Conservation (phyloP, 2,888 invertebrate genomes). For the Microctonus brassicae region DNA sequence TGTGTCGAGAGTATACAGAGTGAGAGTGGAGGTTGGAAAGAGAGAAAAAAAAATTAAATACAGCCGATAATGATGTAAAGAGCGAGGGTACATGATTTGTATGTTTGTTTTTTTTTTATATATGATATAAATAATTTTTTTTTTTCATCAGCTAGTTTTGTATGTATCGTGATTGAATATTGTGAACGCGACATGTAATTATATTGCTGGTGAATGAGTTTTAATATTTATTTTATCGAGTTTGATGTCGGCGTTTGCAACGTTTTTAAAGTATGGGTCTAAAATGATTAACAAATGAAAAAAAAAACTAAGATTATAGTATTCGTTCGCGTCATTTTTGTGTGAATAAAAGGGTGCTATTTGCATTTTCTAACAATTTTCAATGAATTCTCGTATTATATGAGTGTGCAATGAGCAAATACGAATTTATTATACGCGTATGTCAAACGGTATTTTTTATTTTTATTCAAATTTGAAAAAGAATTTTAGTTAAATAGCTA, state of each 20-base stretch:
- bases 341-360: not conserved
- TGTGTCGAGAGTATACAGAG: conserved; percentile 14
- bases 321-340: conserved; percentile 2
- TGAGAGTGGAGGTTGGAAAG: not conserved
- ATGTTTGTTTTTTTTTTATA: conserved; percentile 23
- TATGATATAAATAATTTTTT: not conserved
- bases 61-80: conserved; percentile 38
- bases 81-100: conserved; percentile 34
- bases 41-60: not conserved
- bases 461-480: not conserved
- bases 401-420: not conserved
- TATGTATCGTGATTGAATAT: conserved; percentile 21
- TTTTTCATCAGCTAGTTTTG: not conserved
- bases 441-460: not conserved
- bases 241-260: not conserved
- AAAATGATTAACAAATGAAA: no score
- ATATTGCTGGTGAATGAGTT: conserved; percentile 19
- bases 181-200: not conserved
- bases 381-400: not conserved
- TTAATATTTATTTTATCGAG: not conserved
- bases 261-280: not conserved
- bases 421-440: not conserved
- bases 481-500: not conserved
- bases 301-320: not conserved
- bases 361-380: not conserved